These are phyloP conservation scores for Poeciliopsis presidionis DNA, from an alignment of 2,797 vertebrate genomes.

Conservation along the genomic window DNA sequence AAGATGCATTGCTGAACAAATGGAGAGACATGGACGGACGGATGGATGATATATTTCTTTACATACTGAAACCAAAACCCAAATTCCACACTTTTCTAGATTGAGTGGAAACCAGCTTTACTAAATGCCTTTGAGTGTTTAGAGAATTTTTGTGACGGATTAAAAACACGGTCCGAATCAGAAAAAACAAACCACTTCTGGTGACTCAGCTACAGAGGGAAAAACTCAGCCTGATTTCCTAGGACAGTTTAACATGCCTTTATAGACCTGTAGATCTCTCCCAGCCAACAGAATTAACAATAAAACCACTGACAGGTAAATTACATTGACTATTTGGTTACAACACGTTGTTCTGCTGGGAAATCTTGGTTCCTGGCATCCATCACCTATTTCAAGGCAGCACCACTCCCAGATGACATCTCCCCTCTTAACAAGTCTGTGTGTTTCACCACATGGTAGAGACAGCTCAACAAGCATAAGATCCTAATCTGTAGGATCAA, in stretches of 20 bases:
- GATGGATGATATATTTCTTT: not conserved
- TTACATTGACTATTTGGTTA: conserved; percentile 2
- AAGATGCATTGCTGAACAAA: no score
- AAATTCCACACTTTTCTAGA: not conserved
- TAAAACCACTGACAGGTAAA: conserved; percentile 3
- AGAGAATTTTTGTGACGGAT: not conserved
- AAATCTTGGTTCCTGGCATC: not conserved
- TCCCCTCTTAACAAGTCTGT: not conserved
- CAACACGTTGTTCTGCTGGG: not conserved
- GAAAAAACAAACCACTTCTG: not conserved
- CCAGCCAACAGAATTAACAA: not conserved
- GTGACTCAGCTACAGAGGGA: not conserved
- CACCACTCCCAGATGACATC: not conserved
- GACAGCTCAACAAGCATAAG: not conserved
- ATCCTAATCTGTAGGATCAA: not conserved
- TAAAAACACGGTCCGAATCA: not conserved
- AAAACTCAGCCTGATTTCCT: conserved; percentile 15
- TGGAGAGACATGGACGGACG: no score
- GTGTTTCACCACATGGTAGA: not conserved
- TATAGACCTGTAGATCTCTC: not conserved
- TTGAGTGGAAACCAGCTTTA: not conserved
- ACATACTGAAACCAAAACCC: not conserved
- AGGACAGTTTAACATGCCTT: not conserved
- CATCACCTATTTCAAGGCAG: not conserved
- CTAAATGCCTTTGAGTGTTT: not conserved